A percentile compares a stretch with the other conserved stretches of the same genome.
Evolutionary conservation across 2,113 vertebrate genomes (phyloP).

Genomic region (Pitta sordida): DNA sequence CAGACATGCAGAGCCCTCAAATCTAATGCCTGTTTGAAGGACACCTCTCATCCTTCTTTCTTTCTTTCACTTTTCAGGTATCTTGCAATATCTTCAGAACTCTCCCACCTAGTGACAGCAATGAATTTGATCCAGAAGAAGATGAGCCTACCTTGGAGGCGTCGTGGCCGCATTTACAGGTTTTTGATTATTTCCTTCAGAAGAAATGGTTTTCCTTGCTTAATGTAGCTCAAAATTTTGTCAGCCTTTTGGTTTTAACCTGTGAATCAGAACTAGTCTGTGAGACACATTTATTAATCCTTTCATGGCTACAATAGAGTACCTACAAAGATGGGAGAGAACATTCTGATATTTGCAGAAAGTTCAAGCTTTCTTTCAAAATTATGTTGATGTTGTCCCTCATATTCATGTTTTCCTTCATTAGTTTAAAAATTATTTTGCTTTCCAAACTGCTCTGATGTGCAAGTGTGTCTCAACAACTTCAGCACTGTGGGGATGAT

Average conservation of each 20-base stretch:
- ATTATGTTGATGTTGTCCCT: background rate
- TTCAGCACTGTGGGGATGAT: background rate
- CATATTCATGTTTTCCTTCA: background rate
- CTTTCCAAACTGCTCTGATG: background rate
- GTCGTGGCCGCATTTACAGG: constrained; percentile 99
- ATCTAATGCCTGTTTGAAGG: background rate
- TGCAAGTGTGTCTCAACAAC: background rate
- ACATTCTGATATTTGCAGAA: background rate
- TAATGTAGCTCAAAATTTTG: background rate
- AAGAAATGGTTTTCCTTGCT: background rate
- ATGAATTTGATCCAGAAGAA: constrained; percentile 99
- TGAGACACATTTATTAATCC: background rate
- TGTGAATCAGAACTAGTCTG: background rate
- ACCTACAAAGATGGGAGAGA: background rate
- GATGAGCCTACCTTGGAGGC: constrained; percentile 98
- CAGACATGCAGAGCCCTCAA: background rate
- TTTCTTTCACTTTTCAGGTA: constrained; percentile 74
- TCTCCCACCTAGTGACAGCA: constrained; percentile 98
- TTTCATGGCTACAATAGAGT: background rate
- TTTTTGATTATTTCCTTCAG: constrained; percentile 19
- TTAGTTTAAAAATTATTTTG: background rate
- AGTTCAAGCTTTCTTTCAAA: background rate
- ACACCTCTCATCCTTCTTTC: background rate
- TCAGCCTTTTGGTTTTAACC: background rate
- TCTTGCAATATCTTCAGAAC: constrained; percentile 99